A percentile compares a stretch with the other conserved stretches of the same genome.
These are phyloP conservation scores for Mythimna albipuncta DNA, from an alignment of 2,888 invertebrate species.

Conservation along the genomic window DNA sequence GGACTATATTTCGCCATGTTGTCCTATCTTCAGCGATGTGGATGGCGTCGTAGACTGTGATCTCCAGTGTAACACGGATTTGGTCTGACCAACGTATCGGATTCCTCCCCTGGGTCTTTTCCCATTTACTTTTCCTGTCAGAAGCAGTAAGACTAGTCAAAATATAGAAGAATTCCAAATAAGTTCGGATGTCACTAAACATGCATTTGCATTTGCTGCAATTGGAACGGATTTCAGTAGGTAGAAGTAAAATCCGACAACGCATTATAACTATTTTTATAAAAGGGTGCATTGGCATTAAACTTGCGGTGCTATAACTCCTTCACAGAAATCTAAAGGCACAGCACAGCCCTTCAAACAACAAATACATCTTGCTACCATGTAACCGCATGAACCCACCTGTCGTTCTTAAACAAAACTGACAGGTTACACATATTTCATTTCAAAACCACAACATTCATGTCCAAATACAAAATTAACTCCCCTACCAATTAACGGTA, in stretches of 20 bases:
- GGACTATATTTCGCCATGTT: too few species aligned
- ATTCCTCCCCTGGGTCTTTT: too few species aligned
- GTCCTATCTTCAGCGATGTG: too few species aligned
- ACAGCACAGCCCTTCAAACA: not conserved
- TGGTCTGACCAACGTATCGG: too few species aligned
- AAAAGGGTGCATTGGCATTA: not conserved
- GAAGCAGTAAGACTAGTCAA: too few species aligned
- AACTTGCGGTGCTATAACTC: not conserved
- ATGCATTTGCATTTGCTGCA: not conserved
- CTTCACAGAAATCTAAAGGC: not conserved
- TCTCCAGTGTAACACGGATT: too few species aligned
- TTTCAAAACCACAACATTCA: conserved; percentile 34
- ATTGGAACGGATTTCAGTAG: not conserved
- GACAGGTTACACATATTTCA: conserved; percentile 49
- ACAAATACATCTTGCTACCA: conserved; percentile 12
- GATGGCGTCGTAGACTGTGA: too few species aligned
- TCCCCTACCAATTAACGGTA: conserved; percentile 52
- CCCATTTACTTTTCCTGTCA: too few species aligned
- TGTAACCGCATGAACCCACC: conserved; percentile 22
- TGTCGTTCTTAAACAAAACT: conserved; percentile 40
- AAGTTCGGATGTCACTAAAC: not conserved
- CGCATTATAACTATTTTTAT: not conserved
- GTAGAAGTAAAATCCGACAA: not conserved
- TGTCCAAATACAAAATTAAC: conserved; percentile 37
- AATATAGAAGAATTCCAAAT: not conserved